A percentile compares a stretch with the other conserved stretches of the same genome.
Conservation (phyloP, 2,113 vertebrate species). For the Hassar affinis region DNA sequence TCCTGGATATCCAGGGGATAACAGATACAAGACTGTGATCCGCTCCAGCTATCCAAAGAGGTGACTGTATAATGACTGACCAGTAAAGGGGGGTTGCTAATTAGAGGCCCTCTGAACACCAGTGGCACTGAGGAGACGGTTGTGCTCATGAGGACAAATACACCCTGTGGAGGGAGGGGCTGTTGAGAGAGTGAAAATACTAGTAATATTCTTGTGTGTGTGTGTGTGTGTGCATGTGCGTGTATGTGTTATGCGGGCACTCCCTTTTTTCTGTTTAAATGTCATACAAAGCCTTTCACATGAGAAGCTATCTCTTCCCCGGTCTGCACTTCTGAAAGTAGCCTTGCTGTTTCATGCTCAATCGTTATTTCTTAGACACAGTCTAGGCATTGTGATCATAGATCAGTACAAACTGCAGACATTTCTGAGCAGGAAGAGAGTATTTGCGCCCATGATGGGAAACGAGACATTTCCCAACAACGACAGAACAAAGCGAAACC, state of each 20-base stretch:
- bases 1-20: not conserved
- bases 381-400: constrained; percentile 18
- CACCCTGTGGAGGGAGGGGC: not conserved
- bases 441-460: constrained; percentile 65
- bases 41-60: constrained; percentile 22
- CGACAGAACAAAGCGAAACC: constrained; percentile 67
- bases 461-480: constrained; percentile 76
- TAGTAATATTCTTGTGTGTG: not conserved
- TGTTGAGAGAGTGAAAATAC: constrained; percentile 21
- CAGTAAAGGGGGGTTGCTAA: constrained; percentile 26
- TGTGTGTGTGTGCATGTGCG: not conserved
- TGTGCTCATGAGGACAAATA: constrained; percentile 19
- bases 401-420: constrained; percentile 30
- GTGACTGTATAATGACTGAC: constrained; percentile 42
- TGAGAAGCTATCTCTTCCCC: constrained; percentile 7
- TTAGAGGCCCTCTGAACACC: constrained; percentile 8
- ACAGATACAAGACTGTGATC: constrained; percentile 21
- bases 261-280: constrained; percentile 25
- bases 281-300: constrained; percentile 22
- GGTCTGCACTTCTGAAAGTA: constrained; percentile 35
- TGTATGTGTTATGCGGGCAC: constrained; percentile 17
- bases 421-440: constrained; percentile 48
- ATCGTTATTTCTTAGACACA: constrained; percentile 6
- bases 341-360: constrained; percentile 34
- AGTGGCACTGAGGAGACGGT: not conserved